Percentiles rank a stretch among this genome's conserved stretches.
Conservation (phyloP, 1,140 invertebrate genomes). For the Stegodyphus mimosarum region DNA sequence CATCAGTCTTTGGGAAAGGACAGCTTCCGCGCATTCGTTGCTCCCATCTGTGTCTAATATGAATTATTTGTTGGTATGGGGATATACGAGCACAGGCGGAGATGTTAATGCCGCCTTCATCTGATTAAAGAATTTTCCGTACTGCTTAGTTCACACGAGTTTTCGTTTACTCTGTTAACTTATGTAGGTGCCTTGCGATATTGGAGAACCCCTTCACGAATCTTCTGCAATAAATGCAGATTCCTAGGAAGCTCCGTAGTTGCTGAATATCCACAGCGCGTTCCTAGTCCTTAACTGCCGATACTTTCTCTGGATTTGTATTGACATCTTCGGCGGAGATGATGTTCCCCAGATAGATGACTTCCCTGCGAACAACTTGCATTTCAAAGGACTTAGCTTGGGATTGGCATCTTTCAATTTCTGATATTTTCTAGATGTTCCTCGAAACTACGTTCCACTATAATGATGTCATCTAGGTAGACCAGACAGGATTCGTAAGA, state of each 20-base stretch:
- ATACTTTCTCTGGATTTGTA: neutral
- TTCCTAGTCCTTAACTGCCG: neutral
- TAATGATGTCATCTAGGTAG: neutral
- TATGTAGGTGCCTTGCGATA: neutral
- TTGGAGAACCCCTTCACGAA: neutral
- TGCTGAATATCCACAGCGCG: neutral
- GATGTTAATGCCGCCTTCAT: neutral
- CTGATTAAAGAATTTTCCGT: neutral
- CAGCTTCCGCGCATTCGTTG: neutral
- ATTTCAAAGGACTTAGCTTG: too few species aligned
- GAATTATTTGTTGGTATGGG: neutral
- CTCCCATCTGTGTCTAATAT: neutral
- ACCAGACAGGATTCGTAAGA: neutral
- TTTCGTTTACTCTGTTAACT: neutral
- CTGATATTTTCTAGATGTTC: too few species aligned
- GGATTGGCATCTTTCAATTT: too few species aligned
- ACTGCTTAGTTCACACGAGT: neutral
- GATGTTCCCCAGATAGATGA: too few species aligned
- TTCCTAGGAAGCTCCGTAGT: neutral
- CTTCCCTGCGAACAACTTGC: too few species aligned
- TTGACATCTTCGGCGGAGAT: too few species aligned
- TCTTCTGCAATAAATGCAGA: neutral
- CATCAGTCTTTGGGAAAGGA: neutral
- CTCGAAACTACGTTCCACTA: neutral
- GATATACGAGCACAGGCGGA: neutral